Evolutionary conservation across 2,113 vertebrate genomes (phyloP).

Genomic region (Pseudopodoces humilis): DNA sequence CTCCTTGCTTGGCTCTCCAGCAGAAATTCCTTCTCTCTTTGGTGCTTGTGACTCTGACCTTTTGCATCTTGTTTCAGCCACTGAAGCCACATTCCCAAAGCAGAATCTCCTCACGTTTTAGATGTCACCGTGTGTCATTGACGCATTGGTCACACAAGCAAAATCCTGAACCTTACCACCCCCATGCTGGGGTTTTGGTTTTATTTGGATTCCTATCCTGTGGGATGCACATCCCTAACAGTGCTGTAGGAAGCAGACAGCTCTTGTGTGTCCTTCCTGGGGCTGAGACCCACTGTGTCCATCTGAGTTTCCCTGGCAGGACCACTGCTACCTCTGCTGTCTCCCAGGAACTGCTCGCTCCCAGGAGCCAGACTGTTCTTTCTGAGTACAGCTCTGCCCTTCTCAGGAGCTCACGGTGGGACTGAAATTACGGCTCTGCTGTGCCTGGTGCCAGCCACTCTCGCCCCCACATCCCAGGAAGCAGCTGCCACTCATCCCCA

Average conservation of each 20-base stretch:
- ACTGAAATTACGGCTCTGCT: not conserved
- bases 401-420: not conserved
- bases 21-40: not conserved
- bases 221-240: constrained; percentile 3
- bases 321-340: accelerated
- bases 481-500: not conserved
- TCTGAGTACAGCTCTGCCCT: not conserved
- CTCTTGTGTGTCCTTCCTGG: not conserved
- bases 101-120: not conserved
- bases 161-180: constrained; percentile 70
- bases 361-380: not conserved
- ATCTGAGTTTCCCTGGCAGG: too few relatives aligned
- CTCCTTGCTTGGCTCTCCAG: not conserved
- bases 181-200: constrained; percentile 65
- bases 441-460: accelerated
- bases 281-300: not conserved
- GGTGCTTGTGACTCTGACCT: not conserved
- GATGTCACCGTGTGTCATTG: not conserved
- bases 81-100: not conserved
- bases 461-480: not conserved
- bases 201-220: constrained; percentile 44
- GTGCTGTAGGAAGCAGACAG: not conserved
- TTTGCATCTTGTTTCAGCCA: not conserved
- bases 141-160: not conserved
- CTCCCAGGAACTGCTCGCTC: not conserved